Evolutionary conservation across 2,888 invertebrate species (phyloP).

Genomic region (Melanargia galathea): DNA sequence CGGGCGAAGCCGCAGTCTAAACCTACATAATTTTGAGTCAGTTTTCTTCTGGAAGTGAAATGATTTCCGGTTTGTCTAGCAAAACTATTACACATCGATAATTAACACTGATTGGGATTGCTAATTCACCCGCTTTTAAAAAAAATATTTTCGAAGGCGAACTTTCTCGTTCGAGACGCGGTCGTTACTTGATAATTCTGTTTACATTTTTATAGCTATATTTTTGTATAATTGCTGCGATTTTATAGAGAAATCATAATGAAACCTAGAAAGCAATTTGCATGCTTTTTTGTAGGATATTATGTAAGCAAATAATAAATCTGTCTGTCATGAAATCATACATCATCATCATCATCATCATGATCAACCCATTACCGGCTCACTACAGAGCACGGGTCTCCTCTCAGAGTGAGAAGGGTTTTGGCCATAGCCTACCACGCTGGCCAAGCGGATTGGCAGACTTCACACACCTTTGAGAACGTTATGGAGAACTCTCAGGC

Average conservation of each 20-base stretch:
- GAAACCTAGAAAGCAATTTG: constrained; percentile 1
- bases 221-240: neutral
- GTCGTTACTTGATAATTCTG: neutral
- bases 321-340: neutral
- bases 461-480: too few species aligned
- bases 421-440: too few species aligned
- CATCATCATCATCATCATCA: too few species aligned
- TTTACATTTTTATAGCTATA: constrained; percentile 9
- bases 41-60: constrained; percentile 7
- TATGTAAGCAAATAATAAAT: neutral
- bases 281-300: neutral
- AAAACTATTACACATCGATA: neutral
- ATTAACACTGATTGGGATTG: constrained; percentile 10
- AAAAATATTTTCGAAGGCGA: constrained; percentile 2
- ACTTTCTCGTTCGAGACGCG: constrained; percentile 8
- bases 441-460: too few species aligned
- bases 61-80: constrained; percentile 4
- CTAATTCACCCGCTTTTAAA: neutral
- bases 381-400: too few species aligned
- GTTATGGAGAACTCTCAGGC: too few species aligned
- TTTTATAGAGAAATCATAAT: neutral
- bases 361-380: too few species aligned
- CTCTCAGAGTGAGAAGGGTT: too few species aligned
- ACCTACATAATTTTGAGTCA: neutral
- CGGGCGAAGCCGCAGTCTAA: neutral